A percentile compares a stretch with the other conserved stretches of the same genome.
phyloP scores from a whole-genome alignment of 2,113 vertebrate species.

The Mionectes macconnelli region DNA sequence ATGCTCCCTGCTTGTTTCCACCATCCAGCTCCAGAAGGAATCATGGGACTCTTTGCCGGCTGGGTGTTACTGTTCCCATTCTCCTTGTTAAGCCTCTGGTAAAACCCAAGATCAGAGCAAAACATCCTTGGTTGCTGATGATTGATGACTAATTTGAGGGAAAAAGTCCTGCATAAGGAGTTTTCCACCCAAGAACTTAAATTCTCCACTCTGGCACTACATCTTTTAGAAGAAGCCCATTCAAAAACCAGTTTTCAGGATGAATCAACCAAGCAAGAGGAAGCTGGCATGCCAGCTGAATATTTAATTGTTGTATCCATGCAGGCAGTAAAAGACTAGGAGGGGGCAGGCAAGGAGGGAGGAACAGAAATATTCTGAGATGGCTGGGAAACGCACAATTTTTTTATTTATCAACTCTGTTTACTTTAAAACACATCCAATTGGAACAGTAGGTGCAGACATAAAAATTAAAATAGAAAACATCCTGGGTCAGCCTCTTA shows the following conservation, averaged over 20 bases:
- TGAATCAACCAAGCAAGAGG: not conserved
- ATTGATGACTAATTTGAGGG: not conserved
- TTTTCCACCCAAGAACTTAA: not conserved
- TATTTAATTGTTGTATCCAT: not conserved
- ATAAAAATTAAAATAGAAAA: constrained; percentile 55
- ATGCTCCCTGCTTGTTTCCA: not conserved
- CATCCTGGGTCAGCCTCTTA: constrained; percentile 35
- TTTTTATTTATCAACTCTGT: constrained; percentile 43
- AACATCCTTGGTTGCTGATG: not conserved
- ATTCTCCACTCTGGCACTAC: not conserved
- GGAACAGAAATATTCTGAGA: not conserved
- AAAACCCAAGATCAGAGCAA: not conserved
- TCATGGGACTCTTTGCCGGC: rapidly evolving
- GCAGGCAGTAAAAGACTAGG: not conserved
- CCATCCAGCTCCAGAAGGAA: not conserved
- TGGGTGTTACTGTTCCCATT: not conserved
- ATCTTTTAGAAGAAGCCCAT: not conserved
- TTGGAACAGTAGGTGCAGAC: constrained; percentile 32
- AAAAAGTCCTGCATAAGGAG: constrained; percentile 6
- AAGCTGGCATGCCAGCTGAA: not conserved
- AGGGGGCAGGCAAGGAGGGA: not conserved
- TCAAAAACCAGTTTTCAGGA: not conserved
- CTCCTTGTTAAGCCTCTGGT: not conserved
- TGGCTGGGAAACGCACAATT: not conserved
- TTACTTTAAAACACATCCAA: constrained; percentile 59